Conservation (phyloP, 2,797 vertebrate genomes). For the Adrianichthys oophorus region DNA sequence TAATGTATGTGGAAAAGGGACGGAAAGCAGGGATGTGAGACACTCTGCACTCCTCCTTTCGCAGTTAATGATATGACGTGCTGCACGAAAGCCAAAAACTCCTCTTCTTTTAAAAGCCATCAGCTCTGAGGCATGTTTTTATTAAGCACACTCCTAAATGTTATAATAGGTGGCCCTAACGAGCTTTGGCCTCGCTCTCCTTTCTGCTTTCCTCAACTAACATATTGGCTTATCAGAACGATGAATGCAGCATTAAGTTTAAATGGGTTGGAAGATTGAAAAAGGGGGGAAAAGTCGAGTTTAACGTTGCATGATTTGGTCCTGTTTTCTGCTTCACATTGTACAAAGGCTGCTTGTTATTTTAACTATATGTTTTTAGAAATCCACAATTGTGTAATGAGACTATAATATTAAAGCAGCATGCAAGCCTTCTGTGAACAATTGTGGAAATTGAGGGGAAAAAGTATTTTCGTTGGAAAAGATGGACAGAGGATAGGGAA, state of each 20-base stretch:
- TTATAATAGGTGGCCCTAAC: constrained; percentile 77
- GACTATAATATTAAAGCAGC: constrained; percentile 57
- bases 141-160: constrained; percentile 68
- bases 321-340: constrained; percentile 73
- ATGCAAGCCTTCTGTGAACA: constrained; percentile 26
- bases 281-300: constrained; percentile 47
- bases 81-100: constrained; percentile 63
- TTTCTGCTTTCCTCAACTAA: constrained; percentile 43
- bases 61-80: constrained; percentile 73
- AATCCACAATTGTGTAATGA: constrained; percentile 58
- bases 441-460: constrained; percentile 49
- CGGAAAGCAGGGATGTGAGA: constrained; percentile 69
- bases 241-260: constrained; percentile 75
- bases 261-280: constrained; percentile 80
- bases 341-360: constrained; percentile 74
- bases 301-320: constrained; percentile 67
- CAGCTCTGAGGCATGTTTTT: constrained; percentile 74
- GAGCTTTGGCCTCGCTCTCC: constrained; percentile 57
- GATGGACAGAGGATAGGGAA: constrained; percentile 23
- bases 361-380: constrained; percentile 68
- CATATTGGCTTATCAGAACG: constrained; percentile 75
- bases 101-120: constrained; percentile 66
- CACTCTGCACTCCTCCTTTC: constrained; percentile 61
- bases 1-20: constrained; percentile 79
- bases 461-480: constrained; percentile 29